Percentiles rank a stretch among this genome's conserved stretches.
Conservation (phyloP, 2,113 vertebrate species). For the Macrotis lagotis region DNA sequence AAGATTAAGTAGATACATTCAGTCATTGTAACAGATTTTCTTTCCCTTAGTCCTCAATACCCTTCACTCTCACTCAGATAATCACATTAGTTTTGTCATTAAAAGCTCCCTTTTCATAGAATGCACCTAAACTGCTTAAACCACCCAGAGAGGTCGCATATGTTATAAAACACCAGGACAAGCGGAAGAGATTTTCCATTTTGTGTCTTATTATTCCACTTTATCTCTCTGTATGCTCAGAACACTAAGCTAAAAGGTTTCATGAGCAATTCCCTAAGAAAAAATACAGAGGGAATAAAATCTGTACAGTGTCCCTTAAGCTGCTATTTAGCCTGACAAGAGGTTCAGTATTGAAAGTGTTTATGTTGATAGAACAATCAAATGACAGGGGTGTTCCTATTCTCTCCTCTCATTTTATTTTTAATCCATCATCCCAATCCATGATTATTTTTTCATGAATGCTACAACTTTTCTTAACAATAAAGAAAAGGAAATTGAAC, state of each 20-base stretch:
- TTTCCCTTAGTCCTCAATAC: conserved; percentile 86
- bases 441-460: conserved; percentile 77
- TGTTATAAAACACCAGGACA: conserved; percentile 77
- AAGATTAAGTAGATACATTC: conserved; percentile 91
- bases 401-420: conserved; percentile 57
- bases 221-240: conserved; percentile 41
- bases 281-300: conserved; percentile 48
- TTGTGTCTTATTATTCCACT: conserved; percentile 78
- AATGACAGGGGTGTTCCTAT: conserved; percentile 39
- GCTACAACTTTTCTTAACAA: conserved; percentile 72
- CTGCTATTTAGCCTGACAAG: conserved; percentile 38
- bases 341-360: background rate
- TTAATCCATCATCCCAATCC: conserved; percentile 56
- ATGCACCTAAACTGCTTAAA: conserved; percentile 88
- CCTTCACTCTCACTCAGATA: conserved; percentile 89
- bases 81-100: conserved; percentile 97
- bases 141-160: conserved; percentile 90
- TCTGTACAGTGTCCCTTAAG: conserved; percentile 15
- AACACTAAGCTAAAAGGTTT: conserved; percentile 43
- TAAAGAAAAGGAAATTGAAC: conserved; percentile 74
- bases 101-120: conserved; percentile 87
- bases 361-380: conserved; percentile 45
- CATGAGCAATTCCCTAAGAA: conserved; percentile 34
- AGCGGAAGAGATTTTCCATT: conserved; percentile 81
- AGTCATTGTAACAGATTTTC: conserved; percentile 89